Evolutionary conservation across 2,888 invertebrate genomes (phyloP), one percentile per base, ranked within the genome.

Genomic region (Drosophila barbarae): DNA sequence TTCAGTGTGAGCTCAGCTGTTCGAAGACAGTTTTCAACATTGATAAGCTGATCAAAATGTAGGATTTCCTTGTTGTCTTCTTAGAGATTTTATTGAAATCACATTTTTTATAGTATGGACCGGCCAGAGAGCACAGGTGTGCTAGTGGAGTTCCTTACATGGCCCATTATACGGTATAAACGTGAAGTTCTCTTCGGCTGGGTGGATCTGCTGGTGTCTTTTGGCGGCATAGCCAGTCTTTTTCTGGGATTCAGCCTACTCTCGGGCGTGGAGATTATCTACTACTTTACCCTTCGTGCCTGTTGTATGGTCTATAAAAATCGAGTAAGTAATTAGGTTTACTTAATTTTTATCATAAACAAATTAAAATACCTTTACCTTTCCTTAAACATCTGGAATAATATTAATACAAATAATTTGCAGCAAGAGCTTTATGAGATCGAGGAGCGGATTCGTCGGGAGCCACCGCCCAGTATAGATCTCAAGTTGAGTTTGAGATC

Each of bases 171-270:
- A 28, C 91, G 93, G 5, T 95, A 94, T 86, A 95, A 94, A 84
- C 92, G 95, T 32, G 95, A 95, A 87, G 95, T 95, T 18, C 91
- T 94, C 41, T 95, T 95, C 85, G 95, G 95, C 57, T 95, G 95
- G 95, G 94, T 95, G 1, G 95, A 95, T 90, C 90, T 95, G 52
- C 86, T 95, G 42, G 95, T 90, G 8, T 90, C 90, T 0, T 90
- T 90, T 55, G 91, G 92, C 13, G 91, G 92, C n/a, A 91, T 91
- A 12, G 91, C 91, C 38, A 91, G 92, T 26, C 85, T 90, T 3
- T 90, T 90, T 69, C 72, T 90, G 2, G 95, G 95, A 0, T 95
- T 94, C 88, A 95, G 95, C 2, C 88, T 95, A 32, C 89, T 95
- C 2, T 94, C 94, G 0, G 94, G 93, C 0, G 93, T 95, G 12